Evolutionary conservation across 1,140 invertebrate genomes (phyloP), one percentile per base, ranked within the genome.

Genomic region (Varroa destructor): DNA sequence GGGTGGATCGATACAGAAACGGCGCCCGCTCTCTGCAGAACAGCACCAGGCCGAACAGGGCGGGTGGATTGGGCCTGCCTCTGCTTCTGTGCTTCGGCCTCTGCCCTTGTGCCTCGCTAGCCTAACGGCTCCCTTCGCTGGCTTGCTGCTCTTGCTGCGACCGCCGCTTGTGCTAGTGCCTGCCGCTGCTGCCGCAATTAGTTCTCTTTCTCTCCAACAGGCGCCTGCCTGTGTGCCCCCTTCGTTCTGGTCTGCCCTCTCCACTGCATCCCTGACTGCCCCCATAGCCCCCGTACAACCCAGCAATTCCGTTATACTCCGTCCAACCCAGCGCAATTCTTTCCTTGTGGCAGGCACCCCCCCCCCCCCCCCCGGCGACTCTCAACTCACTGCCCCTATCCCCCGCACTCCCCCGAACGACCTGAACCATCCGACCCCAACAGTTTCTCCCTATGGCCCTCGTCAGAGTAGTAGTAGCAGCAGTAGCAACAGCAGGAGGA

Each of bases 111-210:
- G 46, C 46, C 46, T 51, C 46, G 8, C 46, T 51, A 51, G 46
- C 46, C 46, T 51, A 3, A 51, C 46, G 46, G 8, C 46, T 51
- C 4, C 4, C 46, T 8, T 51, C 4, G 46, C 46, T 51, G 4
- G 46, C 46, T 8, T 51, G 4, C 4, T 3, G 4, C 8, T 8
- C 4, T 8, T 51, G 46, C 46, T 51, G 46, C 46, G 46, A 51
- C 25, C 25, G 25, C 25, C 25, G 25, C 25, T 25, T 25, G 46
- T 51, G 46, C 46, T 51, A 46, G 12, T 67, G 57, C 12, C 61
- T 67, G 61, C 61, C 46, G 61, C 61, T 67, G 61, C 61, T 67
- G 61, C 61, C 46, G 61, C 61, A 67, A 67, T 67, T 67, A 67
- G 61, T 67, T 67, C 61, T 67, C 61, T 67, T 67, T 67, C 61